phyloP scores from a whole-genome alignment of 2,888 invertebrate species.

The Plebejus argus region DNA sequence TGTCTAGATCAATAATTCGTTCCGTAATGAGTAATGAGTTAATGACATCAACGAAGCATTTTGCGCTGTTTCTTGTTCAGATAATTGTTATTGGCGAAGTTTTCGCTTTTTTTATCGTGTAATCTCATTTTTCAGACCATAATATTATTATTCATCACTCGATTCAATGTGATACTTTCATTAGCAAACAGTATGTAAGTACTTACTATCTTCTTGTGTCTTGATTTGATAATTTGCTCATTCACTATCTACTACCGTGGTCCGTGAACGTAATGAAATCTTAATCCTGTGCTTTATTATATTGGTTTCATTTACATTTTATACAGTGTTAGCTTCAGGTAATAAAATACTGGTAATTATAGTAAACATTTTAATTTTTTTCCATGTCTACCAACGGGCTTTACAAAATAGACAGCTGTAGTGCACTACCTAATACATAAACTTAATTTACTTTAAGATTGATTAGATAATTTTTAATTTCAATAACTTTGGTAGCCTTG shows the following conservation, averaged over 20 bases:
- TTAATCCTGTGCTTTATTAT: neutral
- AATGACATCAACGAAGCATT: neutral
- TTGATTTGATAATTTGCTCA: neutral
- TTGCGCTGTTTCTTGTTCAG: neutral
- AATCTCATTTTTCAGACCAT: neutral
- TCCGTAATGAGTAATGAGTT: neutral
- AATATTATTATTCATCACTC: neutral
- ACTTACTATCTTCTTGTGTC: slow-evolving; percentile 7
- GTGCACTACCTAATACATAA: neutral
- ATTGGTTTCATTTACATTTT: neutral
- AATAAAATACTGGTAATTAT: neutral
- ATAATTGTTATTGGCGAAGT: neutral
- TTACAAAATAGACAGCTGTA: neutral
- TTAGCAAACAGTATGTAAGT: neutral
- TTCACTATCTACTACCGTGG: neutral
- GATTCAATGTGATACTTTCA: neutral
- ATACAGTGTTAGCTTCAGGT: neutral
- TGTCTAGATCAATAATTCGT: neutral
- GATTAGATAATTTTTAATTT: too few species aligned
- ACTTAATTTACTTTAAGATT: too few species aligned
- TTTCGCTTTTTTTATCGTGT: neutral
- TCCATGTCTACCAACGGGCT: neutral
- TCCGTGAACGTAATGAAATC: neutral
- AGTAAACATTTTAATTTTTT: neutral
- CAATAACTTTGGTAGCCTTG: too few species aligned